Percentiles rank a stretch among this genome's conserved stretches.
phyloP scores from a whole-genome alignment of 2,113 vertebrate genomes.

The Cephalopterus ornatus region DNA sequence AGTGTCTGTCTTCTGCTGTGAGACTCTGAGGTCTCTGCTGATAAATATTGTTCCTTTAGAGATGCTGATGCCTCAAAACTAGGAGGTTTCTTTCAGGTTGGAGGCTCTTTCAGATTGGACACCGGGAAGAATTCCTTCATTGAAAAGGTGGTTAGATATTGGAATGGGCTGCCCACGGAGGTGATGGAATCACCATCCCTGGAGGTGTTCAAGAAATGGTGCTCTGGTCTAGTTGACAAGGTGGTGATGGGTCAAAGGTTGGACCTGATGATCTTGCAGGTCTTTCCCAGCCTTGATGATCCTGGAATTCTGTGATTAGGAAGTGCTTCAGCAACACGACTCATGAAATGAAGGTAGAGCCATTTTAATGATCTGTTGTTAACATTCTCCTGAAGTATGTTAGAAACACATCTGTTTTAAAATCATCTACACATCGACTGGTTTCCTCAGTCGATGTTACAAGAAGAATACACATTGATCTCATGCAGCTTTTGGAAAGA shows the following conservation, averaged over 20 bases:
- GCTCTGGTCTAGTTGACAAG: background rate
- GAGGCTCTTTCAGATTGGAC: background rate
- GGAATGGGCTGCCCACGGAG: background rate
- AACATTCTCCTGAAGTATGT: background rate
- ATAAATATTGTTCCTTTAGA: background rate
- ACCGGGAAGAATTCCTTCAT: background rate
- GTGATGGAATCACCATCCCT: background rate
- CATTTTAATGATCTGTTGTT: background rate
- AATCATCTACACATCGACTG: background rate
- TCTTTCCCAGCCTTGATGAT: background rate
- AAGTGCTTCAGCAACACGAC: background rate
- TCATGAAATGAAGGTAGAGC: background rate
- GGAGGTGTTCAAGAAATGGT: background rate
- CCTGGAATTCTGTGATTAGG: background rate
- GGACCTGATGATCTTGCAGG: background rate
- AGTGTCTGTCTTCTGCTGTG: background rate
- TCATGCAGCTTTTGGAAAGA: background rate
- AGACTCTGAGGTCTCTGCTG: background rate
- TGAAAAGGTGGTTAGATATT: background rate
- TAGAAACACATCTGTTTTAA: background rate
- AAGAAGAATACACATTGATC: background rate
- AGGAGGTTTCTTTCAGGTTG: background rate
- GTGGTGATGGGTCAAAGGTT: background rate
- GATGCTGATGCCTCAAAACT: background rate
- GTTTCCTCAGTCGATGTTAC: background rate